Conservation (phyloP, 2,113 vertebrate genomes). For the Ursus arctos region DNA sequence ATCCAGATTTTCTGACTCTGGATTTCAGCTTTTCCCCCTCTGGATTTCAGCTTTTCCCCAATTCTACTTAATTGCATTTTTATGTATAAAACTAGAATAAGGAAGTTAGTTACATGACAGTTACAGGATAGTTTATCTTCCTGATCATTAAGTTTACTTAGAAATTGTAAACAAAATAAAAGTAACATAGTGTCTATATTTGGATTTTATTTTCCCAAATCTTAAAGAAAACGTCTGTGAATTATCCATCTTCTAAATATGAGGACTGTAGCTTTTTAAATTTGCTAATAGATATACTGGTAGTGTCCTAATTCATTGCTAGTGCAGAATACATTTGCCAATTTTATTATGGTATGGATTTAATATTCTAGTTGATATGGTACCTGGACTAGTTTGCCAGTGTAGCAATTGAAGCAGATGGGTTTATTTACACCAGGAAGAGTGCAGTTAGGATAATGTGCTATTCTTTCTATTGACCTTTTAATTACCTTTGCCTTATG, state of each 20-base stretch:
- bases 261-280: slow-evolving; percentile 21
- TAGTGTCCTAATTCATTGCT: background rate
- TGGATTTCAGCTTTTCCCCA: background rate
- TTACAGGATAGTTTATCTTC: slow-evolving; percentile 18
- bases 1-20: background rate
- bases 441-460: background rate
- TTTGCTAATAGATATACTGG: background rate
- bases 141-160: slow-evolving; percentile 10
- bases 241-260: background rate
- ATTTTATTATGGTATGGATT: background rate
- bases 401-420: background rate
- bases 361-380: slow-evolving; percentile 15
- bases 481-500: slow-evolving; percentile 20
- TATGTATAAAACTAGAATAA: slow-evolving; percentile 32
- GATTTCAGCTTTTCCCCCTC: background rate
- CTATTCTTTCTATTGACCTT: background rate
- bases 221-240: background rate
- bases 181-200: background rate
- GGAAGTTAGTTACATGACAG: background rate
- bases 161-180: background rate
- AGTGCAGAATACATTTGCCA: background rate
- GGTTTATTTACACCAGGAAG: background rate
- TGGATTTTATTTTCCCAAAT: slow-evolving; percentile 1
- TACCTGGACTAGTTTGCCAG: background rate
- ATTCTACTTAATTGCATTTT: background rate